phyloP scores from a whole-genome alignment of 2,113 vertebrate species.

The Coreoperca whiteheadi region DNA sequence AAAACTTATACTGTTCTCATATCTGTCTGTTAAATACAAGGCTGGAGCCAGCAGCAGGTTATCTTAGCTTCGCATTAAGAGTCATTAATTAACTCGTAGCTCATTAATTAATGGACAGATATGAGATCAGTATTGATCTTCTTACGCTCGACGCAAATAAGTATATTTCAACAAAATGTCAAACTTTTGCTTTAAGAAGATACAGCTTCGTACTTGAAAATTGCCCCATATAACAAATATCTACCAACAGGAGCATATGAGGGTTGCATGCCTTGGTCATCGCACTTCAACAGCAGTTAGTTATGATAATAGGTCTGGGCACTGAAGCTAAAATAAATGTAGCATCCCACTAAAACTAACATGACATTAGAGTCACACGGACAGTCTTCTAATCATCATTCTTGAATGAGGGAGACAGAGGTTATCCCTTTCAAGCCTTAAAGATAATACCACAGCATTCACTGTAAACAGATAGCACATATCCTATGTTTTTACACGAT shows the following conservation, averaged over 20 bases:
- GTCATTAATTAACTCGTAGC: background rate
- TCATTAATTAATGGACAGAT: background rate
- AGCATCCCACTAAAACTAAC: background rate
- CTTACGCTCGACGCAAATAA: background rate
- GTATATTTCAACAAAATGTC: background rate
- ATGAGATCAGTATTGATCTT: background rate
- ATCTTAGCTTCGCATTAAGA: background rate
- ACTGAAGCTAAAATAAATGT: background rate
- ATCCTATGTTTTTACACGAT: constrained; percentile 18
- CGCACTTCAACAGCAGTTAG: background rate
- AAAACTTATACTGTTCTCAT: background rate
- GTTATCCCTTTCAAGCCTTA: constrained; percentile 16
- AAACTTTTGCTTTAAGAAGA: background rate
- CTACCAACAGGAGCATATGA: background rate
- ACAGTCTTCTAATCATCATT: background rate
- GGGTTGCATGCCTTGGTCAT: background rate
- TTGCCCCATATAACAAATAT: background rate
- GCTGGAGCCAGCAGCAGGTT: background rate
- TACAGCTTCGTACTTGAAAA: background rate
- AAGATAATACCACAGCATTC: constrained; percentile 22
- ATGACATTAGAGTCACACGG: background rate
- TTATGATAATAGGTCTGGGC: background rate
- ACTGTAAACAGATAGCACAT: constrained; percentile 19
- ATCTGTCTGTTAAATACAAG: background rate
- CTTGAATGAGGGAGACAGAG: constrained; percentile 7